phyloP scores from a whole-genome alignment of 2,797 vertebrate genomes.

The Buceros bicornis region DNA sequence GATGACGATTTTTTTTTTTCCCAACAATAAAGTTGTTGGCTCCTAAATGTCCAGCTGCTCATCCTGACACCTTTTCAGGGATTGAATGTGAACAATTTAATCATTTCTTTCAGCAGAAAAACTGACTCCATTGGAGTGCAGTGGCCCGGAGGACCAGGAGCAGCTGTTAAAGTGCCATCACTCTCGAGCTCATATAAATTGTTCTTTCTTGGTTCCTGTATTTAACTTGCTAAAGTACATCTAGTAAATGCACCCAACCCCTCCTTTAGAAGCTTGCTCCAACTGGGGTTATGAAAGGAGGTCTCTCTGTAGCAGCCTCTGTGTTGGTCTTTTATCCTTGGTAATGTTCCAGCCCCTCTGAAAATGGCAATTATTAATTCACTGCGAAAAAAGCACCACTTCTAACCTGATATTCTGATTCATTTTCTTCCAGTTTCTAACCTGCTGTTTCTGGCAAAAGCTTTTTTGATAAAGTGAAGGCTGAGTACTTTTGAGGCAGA shows the following conservation, averaged over 20 bases:
- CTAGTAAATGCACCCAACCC: slow-evolving; percentile 36
- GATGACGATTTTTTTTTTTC: slow-evolving; percentile 16
- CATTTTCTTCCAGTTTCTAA: slow-evolving; percentile 60
- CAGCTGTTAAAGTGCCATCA: slow-evolving; percentile 69
- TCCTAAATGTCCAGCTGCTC: slow-evolving; percentile 65
- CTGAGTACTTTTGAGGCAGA: slow-evolving; percentile 22
- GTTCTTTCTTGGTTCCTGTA: slow-evolving; percentile 54
- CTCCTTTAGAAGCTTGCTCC: slow-evolving; percentile 9
- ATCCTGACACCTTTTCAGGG: slow-evolving; percentile 62
- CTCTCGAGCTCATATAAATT: slow-evolving; percentile 54
- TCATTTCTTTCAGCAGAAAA: slow-evolving; percentile 62
- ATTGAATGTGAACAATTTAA: slow-evolving; percentile 39
- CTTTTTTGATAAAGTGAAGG: slow-evolving; percentile 65
- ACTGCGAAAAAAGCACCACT: neutral
- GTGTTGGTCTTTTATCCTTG: slow-evolving; percentile 60
- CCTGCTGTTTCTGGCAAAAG: slow-evolving; percentile 67
- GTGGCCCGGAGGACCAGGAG: slow-evolving; percentile 54
- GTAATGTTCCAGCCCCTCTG: slow-evolving; percentile 20
- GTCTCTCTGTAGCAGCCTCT: slow-evolving; percentile 53
- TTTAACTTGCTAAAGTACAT: slow-evolving; percentile 38
- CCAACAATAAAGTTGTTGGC: slow-evolving; percentile 57
- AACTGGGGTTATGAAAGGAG: slow-evolving; percentile 32
- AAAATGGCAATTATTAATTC: slow-evolving; percentile 62
- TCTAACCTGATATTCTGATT: slow-evolving; percentile 20
- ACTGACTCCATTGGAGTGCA: slow-evolving; percentile 30